Base-by-base conservation (phyloP, 2,888 invertebrate species). In the Odontothrips loti region DNA sequence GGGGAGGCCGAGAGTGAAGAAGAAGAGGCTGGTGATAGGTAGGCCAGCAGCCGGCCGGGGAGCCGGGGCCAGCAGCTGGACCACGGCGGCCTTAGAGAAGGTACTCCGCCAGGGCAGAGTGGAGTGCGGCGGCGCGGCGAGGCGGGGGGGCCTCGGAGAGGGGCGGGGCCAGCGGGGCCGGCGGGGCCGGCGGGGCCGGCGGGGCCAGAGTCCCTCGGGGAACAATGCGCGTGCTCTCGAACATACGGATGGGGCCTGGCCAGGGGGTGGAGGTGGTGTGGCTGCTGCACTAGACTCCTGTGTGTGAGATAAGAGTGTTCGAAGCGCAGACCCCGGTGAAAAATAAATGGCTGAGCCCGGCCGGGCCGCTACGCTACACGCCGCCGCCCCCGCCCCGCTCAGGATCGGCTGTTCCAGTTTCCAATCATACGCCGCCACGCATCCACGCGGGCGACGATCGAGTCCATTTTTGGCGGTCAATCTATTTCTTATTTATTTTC, bases 301-400 rank as follows among this genome's bases (percentile, higher is more conserved):
- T 68, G 68, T 68, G 68, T 68, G 68, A n/a, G 68, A 68, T 68
- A 68, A 68, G 68, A n/a, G 68, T 23, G 68, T 23, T 68, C 23
- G 23, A 68, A 23, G 23, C 23, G 68, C 68, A 23, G 68, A 43
- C 34, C 23, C n/a, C 11, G 68, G 23, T 68, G 68, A 68, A 68
- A 68, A 68, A 68, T 68, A 68, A 68, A 68, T 68, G 68, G 63
- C 48, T n/a, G 51, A 12, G 15, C 51, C 9, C 9, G 51, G 51
- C 51, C 51, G 12, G 51, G 51, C 17, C 51, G 12, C 51, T n/a
- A n/a, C n/a, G n/a, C n/a, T n/a, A n/a, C n/a, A n/a, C n/a, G n/a
- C n/a, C n/a, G n/a, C n/a, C n/a, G n/a, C n/a, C n/a, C n/a, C n/a
- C n/a, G n/a, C n/a, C n/a, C n/a, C n/a, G n/a, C n/a, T n/a, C n/a